Conservation (phyloP, 2,888 invertebrate species). For the Sarcophaga carnaria region DNA sequence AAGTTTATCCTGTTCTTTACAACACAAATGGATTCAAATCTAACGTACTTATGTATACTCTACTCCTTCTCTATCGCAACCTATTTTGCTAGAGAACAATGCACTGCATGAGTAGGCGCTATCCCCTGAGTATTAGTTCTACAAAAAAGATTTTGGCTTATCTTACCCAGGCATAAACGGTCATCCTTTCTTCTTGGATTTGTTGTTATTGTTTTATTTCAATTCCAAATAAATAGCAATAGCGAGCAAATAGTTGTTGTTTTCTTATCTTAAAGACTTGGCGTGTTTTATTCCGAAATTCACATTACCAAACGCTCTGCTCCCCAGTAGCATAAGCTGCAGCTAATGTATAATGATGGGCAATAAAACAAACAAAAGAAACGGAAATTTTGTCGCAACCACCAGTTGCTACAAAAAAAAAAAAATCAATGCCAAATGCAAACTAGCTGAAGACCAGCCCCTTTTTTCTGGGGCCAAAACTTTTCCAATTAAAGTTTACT, state of each 20-base stretch:
- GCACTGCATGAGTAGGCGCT: neutral
- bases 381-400: slow-evolving; percentile 56
- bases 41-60: no score
- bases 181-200: slow-evolving; percentile 72
- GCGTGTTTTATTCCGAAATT: slow-evolving; percentile 43
- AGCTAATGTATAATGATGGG: neutral
- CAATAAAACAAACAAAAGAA: neutral
- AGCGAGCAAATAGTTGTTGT: slow-evolving; percentile 39
- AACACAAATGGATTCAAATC: no score
- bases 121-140: no score
- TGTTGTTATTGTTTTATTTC: slow-evolving; percentile 27
- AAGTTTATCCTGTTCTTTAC: no score
- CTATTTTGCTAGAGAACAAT: neutral
- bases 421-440: slow-evolving; percentile 8
- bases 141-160: neutral
- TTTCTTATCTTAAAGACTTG: slow-evolving; percentile 31
- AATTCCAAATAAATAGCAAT: neutral
- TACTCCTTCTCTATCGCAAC: no score
- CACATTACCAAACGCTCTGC: neutral
- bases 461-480: neutral
- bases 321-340: slow-evolving; percentile 1
- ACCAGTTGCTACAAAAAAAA: slow-evolving; percentile 64
- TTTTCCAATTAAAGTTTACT: slow-evolving; percentile 6
- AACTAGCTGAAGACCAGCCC: neutral
- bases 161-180: slow-evolving; percentile 82